Conservation (phyloP, 1,140 invertebrate genomes). For the Maconellicoccus hirsutus region DNA sequence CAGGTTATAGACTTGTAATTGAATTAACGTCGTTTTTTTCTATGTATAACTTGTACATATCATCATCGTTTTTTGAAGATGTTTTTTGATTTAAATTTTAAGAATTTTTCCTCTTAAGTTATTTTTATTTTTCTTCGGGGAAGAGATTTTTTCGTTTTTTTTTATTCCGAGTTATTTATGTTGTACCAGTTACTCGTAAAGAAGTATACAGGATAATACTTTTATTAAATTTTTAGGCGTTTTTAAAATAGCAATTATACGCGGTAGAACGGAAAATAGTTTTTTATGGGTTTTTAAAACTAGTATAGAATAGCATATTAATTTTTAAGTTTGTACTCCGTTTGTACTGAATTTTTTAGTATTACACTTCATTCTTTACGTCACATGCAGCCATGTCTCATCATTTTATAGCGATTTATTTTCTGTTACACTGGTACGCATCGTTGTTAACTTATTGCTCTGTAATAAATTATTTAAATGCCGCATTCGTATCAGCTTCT, state of each 20-base stretch:
- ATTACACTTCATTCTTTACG: not conserved
- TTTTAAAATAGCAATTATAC: slow-evolving; percentile 19
- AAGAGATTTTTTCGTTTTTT: slow-evolving; percentile 14
- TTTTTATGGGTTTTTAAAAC: slow-evolving; percentile 18
- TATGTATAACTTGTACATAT: slow-evolving; percentile 20
- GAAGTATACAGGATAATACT: slow-evolving; percentile 1
- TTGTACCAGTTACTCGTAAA: slow-evolving; percentile 13
- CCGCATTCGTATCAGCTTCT: not conserved
- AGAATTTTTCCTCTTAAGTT: not conserved
- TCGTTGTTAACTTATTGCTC: slow-evolving; percentile 15
- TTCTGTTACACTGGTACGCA: slow-evolving; percentile 17
- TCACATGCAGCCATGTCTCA: not conserved
- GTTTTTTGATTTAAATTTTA: slow-evolving; percentile 12
- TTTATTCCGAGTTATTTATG: slow-evolving; percentile 15
- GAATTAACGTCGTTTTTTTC: not conserved
- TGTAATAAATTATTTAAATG: not conserved
- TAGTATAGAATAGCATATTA: not conserved
- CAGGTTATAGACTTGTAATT: not conserved
- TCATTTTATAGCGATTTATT: slow-evolving; percentile 13
- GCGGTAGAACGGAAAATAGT: not conserved
- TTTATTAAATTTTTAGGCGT: slow-evolving; percentile 14
- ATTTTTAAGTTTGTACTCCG: slow-evolving; percentile 7
- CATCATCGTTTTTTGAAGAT: slow-evolving; percentile 12
- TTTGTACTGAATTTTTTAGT: slow-evolving; percentile 7
- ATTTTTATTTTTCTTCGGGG: slow-evolving; percentile 12